Base-by-base conservation (phyloP, 2,797 vertebrate genomes). In the Acanthopagrus latus region DNA sequence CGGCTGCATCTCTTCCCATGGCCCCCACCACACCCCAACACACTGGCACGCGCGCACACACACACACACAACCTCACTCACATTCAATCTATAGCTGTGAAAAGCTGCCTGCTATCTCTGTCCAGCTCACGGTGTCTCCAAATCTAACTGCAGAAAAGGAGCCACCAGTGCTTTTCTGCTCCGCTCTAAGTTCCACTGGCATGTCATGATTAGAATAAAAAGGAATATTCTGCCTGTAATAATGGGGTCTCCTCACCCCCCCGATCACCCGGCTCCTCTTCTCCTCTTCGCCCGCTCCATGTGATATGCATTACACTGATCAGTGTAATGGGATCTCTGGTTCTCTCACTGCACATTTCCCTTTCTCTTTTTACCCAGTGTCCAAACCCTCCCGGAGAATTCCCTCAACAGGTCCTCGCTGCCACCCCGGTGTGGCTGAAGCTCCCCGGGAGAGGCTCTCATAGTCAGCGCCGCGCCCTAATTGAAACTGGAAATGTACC, bases 191-290 rank as follows among this genome's bases (percentile, higher is more conserved):
- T 73, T 85, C 65, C 51, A 46, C 59, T 68, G 78, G 23, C 65
- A 78, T 85, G 78, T 89, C 83, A 69, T 89, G 69, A 91, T 93
- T 90, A 89, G 78, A 87, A 87, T 91, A 87, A 93, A 92, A 91
- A 74, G 72, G 86, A 94, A 94, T 93, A 91, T 93, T 93, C 89
- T 67, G 78, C 81, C 83, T 76, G 56, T 86, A 59, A 88, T 93
- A 93, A 91, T 81, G 76, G 86, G 66, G 47, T 52, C 55, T 65
- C 71, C 66, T 77, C 72, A 56, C 79, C 76, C 75, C 72, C 68
- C 79, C 83, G 78, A 80, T 71, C 68, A 76, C 82, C 72, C 75
- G 21, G n/a, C 52, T 74, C 77, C 58, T 75, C 63, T 27, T 74
- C 69, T 41, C 71, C 56, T 66, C 71, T 52, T 67, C 21, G 16